A percentile compares a stretch with the other conserved stretches of the same genome.
phyloP scores from a whole-genome alignment of 2,888 invertebrate species.

The Oeneis ivallda region DNA sequence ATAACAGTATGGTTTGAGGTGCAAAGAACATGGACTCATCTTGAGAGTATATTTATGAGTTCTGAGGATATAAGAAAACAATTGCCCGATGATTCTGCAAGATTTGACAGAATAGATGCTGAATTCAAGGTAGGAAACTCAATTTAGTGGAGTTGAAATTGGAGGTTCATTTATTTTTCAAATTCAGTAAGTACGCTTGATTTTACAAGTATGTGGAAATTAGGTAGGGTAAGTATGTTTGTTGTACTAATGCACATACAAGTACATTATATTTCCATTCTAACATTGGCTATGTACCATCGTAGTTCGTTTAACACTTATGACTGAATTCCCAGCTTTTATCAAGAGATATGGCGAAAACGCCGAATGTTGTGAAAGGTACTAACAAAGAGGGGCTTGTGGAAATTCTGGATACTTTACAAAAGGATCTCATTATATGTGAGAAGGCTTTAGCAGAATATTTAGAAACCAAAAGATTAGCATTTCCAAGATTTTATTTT shows the following conservation, averaged over 20 bases:
- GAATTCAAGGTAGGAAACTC: conserved; percentile 89
- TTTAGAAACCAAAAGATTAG: conserved; percentile 96
- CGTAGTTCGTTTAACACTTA: not conserved
- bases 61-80: conserved; percentile 98
- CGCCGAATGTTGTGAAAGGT: conserved; percentile 94
- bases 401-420: conserved; percentile 89
- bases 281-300: too few species aligned
- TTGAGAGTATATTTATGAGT: conserved; percentile 98
- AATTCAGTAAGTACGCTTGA: too few species aligned
- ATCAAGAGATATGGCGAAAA: conserved; percentile 88
- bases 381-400: conserved; percentile 93
- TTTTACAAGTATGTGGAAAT: too few species aligned
- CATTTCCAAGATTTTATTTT: conserved; percentile 98
- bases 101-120: conserved; percentile 94
- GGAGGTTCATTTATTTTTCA: too few species aligned
- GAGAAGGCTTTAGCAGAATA: conserved; percentile 98
- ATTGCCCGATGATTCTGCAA: conserved; percentile 94
- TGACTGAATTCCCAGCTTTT: conserved; percentile 75
- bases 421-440: conserved; percentile 93
- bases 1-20: conserved; percentile 97
- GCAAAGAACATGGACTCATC: conserved; percentile 97
- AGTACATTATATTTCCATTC: too few species aligned
- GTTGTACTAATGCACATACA: too few species aligned
- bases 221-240: too few species aligned
- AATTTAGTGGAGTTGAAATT: not conserved